Evolutionary conservation across 2,113 vertebrate species (phyloP), one percentile per base, ranked within the genome.

Genomic region (Sisor rabdophorus): DNA sequence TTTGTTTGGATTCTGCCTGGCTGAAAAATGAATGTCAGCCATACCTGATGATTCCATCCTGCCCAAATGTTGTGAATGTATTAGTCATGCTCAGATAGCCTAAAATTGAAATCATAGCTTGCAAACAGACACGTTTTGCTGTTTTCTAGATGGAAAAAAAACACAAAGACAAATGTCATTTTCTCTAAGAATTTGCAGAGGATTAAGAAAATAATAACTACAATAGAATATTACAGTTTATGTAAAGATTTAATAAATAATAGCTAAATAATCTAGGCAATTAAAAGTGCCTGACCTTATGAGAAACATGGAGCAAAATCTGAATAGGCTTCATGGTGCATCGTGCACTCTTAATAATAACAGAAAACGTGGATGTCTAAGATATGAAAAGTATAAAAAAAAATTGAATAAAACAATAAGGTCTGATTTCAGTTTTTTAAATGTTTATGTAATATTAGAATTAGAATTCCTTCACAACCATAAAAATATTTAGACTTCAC

Each of bases 41-140:
- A 69, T 52, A 78, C 72, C 58, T 20, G 53, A 48, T 75, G 75
- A 77, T 80, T 84, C 40, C 64, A 80, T 76, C 71, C 67, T 77
- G 84, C 74, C 69, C 80, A 79, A 83, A 63, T 22, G 47, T 79
- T 69, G 68, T 58, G 60, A 80, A 81, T 82, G 61, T 64, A 81
- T 75, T 60, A 67, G 79, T 81, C 76, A 84, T 63, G 73, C 75
- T 74, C 47, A 74, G 40, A 63, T 54, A 48, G 58, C 71, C 70
- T 75, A 26, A 79, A 75, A 76, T 58, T 64, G 55, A 81, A 81
- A 74, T 79, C 32, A 52, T 73, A 78, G 65, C 63, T 54, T 55
- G 20, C 2, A 59, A 73, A 56, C 55, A 75, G 60, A 48, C 59
- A 75, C 36, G 59, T 44, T 30, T 52, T 54, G 61, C 54, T 69